Percentiles rank a stretch among this genome's conserved stretches.
Evolutionary conservation across 2,113 vertebrate genomes (phyloP).

Genomic region (Planiliza haematocheilus): DNA sequence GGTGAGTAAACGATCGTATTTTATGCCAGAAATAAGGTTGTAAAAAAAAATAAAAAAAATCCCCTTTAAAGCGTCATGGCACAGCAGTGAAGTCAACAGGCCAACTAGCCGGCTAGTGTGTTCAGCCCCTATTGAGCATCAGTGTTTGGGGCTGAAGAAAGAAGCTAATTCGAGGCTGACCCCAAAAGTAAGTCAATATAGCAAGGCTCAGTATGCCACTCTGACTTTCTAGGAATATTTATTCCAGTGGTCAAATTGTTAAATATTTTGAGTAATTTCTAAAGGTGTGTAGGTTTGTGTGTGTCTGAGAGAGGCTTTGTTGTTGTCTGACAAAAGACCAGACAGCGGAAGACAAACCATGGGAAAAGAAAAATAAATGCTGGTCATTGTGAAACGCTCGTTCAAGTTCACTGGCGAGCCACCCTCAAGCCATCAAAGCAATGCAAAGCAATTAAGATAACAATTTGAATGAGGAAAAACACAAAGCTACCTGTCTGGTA

Average conservation of each 20-base stretch:
- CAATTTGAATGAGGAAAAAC: conserved; percentile 67
- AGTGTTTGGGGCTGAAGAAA: too few species aligned
- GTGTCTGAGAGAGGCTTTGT: conserved; percentile 24
- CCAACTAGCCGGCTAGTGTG: too few species aligned
- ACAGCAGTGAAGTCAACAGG: too few species aligned
- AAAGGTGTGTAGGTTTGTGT: conserved; percentile 10
- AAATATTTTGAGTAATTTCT: conserved; percentile 69
- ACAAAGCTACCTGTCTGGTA: conserved; percentile 47
- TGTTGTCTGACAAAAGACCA: conserved; percentile 37
- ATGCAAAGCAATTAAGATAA: conserved; percentile 64
- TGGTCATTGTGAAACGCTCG: conserved; percentile 25
- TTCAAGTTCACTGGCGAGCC: conserved; percentile 36
- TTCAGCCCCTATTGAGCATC: too few species aligned
- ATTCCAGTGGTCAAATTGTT: conserved; percentile 56
- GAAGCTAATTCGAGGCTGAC: too few species aligned
- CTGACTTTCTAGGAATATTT: conserved; percentile 52
- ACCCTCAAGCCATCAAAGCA: conserved; percentile 42
- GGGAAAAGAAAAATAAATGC: conserved; percentile 9
- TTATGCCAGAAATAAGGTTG: too few species aligned
- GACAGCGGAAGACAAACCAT: conserved; percentile 3
- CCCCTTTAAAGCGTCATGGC: too few species aligned
- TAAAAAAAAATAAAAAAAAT: too few species aligned
- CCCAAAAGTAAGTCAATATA: too few species aligned
- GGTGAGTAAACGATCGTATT: too few species aligned
- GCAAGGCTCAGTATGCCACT: conserved; percentile 17